These are phyloP conservation scores for Branchellion lobata DNA, from an alignment of 2,888 invertebrate species.

Conservation along the genomic window DNA sequence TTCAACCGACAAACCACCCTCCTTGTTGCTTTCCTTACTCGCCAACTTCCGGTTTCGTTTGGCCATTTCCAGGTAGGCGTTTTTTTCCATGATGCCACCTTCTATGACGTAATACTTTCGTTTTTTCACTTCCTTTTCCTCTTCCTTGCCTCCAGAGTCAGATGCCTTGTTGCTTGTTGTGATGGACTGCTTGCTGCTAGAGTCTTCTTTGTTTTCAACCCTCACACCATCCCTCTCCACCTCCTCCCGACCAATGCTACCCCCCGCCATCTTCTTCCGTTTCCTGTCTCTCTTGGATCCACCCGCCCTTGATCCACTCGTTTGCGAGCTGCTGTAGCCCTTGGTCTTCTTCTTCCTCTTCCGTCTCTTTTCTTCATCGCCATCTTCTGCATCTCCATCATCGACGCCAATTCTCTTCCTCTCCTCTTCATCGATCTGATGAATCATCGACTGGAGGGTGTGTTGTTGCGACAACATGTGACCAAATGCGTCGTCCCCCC, in stretches of 20 bases:
- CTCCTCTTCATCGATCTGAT: not conserved
- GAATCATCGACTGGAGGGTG: no score
- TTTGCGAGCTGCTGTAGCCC: not conserved
- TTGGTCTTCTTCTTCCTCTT: conserved; percentile 27
- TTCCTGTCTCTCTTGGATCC: not conserved
- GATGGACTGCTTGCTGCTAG: no score
- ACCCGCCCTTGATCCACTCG: not conserved
- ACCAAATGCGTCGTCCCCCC: no score
- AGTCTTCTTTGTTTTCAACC: no score
- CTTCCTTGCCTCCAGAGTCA: not conserved
- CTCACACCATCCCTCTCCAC: not conserved
- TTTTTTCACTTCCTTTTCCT: conserved; percentile 3
- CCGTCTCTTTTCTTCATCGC: not conserved
- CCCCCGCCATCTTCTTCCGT: not conserved
- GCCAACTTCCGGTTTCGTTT: no score
- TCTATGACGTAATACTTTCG: conserved; percentile 9
- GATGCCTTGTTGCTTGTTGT: no score
- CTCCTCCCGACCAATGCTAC: not conserved
- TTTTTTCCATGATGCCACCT: not conserved
- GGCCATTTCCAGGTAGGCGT: not conserved
- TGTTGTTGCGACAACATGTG: no score
- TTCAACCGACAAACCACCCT: no score
- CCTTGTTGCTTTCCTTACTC: no score
- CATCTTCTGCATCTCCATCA: not conserved
- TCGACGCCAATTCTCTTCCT: not conserved